phyloP scores from a whole-genome alignment of 1,140 invertebrate genomes.

The Trichonephila clavipes region DNA sequence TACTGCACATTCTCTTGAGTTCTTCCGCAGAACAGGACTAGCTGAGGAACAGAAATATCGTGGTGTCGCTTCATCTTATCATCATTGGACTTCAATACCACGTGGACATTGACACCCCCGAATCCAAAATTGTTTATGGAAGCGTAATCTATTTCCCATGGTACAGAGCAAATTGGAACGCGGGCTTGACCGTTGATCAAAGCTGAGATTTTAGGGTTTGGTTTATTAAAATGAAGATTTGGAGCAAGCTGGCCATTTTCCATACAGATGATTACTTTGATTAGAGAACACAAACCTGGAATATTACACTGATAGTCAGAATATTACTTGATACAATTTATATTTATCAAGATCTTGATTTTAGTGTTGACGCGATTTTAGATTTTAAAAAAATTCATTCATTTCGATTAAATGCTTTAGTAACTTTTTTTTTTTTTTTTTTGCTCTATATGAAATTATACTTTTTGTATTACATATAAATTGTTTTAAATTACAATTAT shows the following conservation, averaged over 20 bases:
- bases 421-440: too few species aligned
- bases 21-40: conserved; percentile 90
- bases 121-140: conserved; percentile 98
- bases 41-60: conserved; percentile 83
- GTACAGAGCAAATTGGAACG: conserved; percentile 81
- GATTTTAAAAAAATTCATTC: too few species aligned
- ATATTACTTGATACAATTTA: background rate
- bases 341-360: too few species aligned
- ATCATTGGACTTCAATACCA: conserved; percentile 88
- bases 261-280: conserved; percentile 94
- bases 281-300: conserved; percentile 90
- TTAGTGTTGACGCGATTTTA: background rate
- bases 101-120: conserved; percentile 97
- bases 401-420: too few species aligned
- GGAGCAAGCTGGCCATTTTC: conserved; percentile 91
- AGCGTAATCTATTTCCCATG: conserved; percentile 82
- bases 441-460: too few species aligned
- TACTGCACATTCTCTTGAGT: conserved; percentile 89
- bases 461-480: too few species aligned
- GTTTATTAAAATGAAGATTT: conserved; percentile 93
- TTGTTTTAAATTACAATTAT: too few species aligned
- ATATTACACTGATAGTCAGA: background rate
- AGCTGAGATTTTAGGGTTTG: conserved; percentile 94
- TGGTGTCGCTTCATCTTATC: conserved; percentile 82
- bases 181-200: conserved; percentile 91